Conservation (phyloP, 1,140 invertebrate species). For the Diabrotica virgifera region DNA sequence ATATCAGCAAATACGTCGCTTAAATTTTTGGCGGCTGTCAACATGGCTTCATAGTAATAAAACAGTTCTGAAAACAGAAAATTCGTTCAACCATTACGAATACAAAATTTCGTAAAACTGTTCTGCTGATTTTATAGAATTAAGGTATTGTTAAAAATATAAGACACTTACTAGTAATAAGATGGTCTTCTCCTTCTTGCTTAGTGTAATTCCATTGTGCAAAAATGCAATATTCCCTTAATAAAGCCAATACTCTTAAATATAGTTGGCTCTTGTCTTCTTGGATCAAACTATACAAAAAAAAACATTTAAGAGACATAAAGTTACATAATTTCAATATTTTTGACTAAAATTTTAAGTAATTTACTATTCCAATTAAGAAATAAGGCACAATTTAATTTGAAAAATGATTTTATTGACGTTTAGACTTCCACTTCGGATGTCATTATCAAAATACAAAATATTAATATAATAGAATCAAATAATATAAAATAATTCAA, state of each 20-base stretch:
- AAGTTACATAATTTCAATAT: no score
- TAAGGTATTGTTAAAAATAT: not conserved
- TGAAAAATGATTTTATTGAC: no score
- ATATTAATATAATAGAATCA: no score
- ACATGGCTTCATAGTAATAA: conserved; percentile 38
- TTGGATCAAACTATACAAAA: conserved; percentile 23
- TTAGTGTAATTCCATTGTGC: conserved; percentile 35
- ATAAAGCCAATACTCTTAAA: conserved; percentile 34
- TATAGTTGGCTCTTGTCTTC: conserved; percentile 39
- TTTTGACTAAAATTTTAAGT: no score
- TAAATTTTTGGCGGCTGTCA: conserved; percentile 36
- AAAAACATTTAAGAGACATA: not conserved
- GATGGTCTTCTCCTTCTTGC: conserved; percentile 21
- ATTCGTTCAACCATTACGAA: no score
- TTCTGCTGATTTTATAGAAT: no score
- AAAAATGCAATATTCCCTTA: conserved; percentile 38
- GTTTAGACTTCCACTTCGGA: no score
- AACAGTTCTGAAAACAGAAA: conserved; percentile 33
- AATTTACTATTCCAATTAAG: no score
- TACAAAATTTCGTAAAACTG: no score
- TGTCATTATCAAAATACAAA: no score
- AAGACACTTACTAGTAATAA: conserved; percentile 16
- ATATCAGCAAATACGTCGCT: conserved; percentile 35
- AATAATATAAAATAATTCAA: no score
- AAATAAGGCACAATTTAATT: no score